Conservation (phyloP, 2,113 vertebrate genomes). For the Lasiurus cinereus region DNA sequence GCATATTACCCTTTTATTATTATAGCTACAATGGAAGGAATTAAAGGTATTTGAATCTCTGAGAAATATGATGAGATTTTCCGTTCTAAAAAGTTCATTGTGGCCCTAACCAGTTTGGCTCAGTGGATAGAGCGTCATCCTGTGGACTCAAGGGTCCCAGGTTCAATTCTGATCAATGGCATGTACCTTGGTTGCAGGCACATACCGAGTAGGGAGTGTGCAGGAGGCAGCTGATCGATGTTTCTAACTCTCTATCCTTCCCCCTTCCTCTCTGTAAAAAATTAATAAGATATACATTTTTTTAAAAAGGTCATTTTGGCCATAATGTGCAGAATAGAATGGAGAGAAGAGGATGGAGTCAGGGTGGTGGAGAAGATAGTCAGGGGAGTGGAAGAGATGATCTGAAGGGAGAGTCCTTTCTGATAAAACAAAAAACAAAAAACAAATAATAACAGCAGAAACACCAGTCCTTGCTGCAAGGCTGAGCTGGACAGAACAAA, state of each 20-base stretch:
- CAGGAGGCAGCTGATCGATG: too few relatives aligned
- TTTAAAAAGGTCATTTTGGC: background rate
- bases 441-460: background rate
- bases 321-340: background rate
- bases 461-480: background rate
- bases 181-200: too few relatives aligned
- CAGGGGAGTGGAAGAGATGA: background rate
- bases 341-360: too few relatives aligned
- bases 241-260: too few relatives aligned
- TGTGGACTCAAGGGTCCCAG: too few relatives aligned
- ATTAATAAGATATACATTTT: too few relatives aligned
- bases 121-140: too few relatives aligned
- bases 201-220: too few relatives aligned
- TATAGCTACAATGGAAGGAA: background rate
- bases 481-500: background rate
- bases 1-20: too few relatives aligned
- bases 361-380: background rate
- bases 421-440: too few relatives aligned
- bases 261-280: too few relatives aligned
- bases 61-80: slow-evolving; percentile 19
- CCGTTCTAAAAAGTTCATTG: background rate
- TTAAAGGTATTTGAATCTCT: background rate
- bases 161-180: too few relatives aligned
- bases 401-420: background rate
- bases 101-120: background rate